A percentile compares a stretch with the other conserved stretches of the same genome.
Evolutionary conservation across 1,140 invertebrate genomes (phyloP).

Genomic region (Ptiloglossa arizonensis): DNA sequence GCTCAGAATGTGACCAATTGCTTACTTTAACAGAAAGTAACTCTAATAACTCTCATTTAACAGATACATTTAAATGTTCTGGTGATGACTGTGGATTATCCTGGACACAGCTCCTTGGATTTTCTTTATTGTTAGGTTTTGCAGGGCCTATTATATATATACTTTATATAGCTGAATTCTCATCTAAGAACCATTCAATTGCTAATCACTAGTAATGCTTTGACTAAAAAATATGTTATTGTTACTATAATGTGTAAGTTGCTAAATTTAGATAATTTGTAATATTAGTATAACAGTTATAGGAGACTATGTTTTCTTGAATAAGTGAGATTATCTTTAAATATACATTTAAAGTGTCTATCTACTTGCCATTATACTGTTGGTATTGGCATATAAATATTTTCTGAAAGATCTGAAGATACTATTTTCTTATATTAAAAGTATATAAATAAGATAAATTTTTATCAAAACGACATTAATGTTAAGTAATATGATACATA

Average conservation of each 20-base stretch:
- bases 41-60: conserved; percentile 47
- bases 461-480: background rate
- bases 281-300: background rate
- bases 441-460: background rate
- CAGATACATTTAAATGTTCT: conserved; percentile 76
- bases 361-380: background rate
- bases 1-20: conserved; percentile 68
- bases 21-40: conserved; percentile 61
- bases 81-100: conserved; percentile 80
- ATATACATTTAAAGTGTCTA: background rate
- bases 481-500: conserved; percentile 4
- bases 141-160: conserved; percentile 78
- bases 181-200: conserved; percentile 63
- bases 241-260: background rate
- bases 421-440: conserved; percentile 21
- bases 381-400: background rate
- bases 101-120: conserved; percentile 76
- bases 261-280: background rate
- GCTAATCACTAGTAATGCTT: conserved; percentile 37
- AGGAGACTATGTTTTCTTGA: background rate
- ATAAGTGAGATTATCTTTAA: conserved; percentile 6
- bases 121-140: conserved; percentile 76
- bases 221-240: background rate
- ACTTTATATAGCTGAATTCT: conserved; percentile 72
- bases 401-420: background rate